Conservation (phyloP, 2,797 vertebrate species). For the Mus minutoides region DNA sequence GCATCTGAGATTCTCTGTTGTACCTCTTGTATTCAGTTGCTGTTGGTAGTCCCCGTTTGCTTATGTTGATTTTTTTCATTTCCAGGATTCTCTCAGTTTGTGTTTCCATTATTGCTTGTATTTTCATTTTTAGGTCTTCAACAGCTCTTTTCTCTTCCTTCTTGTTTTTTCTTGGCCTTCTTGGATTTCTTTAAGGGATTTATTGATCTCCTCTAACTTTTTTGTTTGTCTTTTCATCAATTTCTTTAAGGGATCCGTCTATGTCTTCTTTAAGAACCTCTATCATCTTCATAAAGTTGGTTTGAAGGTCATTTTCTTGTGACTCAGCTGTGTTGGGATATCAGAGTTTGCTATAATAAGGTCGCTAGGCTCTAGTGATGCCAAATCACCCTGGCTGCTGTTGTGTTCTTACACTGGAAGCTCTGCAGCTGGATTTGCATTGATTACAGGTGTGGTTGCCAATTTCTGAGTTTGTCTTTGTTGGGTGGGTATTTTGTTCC, state of each 20-base stretch:
- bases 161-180: neutral
- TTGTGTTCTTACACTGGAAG: neutral
- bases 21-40: neutral
- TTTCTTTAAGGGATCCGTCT: neutral
- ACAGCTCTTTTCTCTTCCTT: neutral
- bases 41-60: neutral
- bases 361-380: neutral
- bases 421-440: neutral
- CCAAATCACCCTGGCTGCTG: neutral
- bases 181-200: neutral
- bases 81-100: neutral
- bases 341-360: neutral
- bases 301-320: neutral
- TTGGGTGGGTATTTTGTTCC: neutral
- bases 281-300: neutral
- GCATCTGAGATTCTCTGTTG: neutral
- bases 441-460: neutral
- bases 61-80: neutral
- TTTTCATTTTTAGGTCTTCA: neutral
- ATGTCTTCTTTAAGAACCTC: neutral
- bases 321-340: neutral
- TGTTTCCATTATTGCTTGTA: neutral
- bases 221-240: neutral
- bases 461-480: neutral
- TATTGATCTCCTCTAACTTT: neutral